Percentiles rank a stretch among this genome's conserved stretches.
These are phyloP conservation scores for Pandion haliaetus DNA, from an alignment of 2,113 vertebrate genomes.

Conservation along the genomic window DNA sequence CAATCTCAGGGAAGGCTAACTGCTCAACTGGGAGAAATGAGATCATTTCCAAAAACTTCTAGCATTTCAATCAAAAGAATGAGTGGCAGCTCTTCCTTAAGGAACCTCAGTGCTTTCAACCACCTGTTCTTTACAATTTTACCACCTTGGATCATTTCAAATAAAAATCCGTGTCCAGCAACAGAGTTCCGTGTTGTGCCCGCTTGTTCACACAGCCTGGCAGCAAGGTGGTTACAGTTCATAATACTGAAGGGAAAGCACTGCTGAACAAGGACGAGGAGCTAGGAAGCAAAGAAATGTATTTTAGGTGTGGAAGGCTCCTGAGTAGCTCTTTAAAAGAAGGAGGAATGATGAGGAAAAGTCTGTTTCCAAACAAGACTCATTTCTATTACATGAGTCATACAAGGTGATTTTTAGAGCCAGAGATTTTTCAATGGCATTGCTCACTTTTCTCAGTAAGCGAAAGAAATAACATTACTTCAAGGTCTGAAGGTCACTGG, in stretches of 20 bases:
- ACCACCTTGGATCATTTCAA: neutral
- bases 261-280: neutral
- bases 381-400: neutral
- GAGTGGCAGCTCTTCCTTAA: neutral
- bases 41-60: neutral
- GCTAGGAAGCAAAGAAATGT: neutral
- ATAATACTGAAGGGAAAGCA: neutral
- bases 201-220: neutral
- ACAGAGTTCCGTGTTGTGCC: neutral
- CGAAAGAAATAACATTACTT: neutral
- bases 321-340: neutral
- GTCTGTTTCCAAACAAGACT: neutral
- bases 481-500: slow-evolving; percentile 10
- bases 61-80: neutral
- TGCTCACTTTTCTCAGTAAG: neutral
- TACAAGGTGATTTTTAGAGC: neutral
- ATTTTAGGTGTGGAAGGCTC: neutral
- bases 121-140: neutral
- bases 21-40: neutral
- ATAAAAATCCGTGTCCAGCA: neutral
- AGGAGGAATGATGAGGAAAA: neutral
- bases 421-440: neutral
- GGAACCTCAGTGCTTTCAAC: neutral
- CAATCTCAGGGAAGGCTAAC: neutral
- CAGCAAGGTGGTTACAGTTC: neutral